Percentiles rank a stretch among this genome's conserved stretches.
Evolutionary conservation across 2,797 vertebrate species (phyloP).

Genomic region (Poeciliopsis paucimaculata): DNA sequence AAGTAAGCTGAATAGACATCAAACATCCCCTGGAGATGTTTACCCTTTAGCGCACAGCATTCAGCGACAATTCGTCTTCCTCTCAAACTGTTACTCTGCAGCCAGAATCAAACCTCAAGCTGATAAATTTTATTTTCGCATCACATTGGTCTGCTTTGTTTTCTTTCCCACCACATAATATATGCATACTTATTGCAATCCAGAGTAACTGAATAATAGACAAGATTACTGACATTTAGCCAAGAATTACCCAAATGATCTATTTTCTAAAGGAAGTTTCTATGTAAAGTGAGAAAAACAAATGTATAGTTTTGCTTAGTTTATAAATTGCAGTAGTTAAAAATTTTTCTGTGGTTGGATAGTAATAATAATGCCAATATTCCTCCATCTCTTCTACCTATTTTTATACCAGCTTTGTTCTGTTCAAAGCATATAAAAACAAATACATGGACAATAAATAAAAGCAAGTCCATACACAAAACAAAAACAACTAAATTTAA

Average conservation of each 20-base stretch:
- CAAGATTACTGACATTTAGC: neutral
- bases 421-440: neutral
- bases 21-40: conserved; percentile 55
- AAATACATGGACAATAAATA: neutral
- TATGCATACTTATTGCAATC: neutral
- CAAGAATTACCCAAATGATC: neutral
- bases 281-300: neutral
- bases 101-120: conserved; percentile 42
- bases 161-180: conserved; percentile 7
- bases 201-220: neutral
- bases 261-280: neutral
- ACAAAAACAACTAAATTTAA: neutral
- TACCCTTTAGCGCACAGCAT: conserved; percentile 51
- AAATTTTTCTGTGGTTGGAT: neutral
- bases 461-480: neutral
- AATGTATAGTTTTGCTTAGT: neutral
- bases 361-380: neutral
- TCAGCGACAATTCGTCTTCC: conserved; percentile 53
- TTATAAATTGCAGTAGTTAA: neutral
- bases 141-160: conserved; percentile 19
- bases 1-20: conserved; percentile 52
- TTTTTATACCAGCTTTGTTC: neutral
- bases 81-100: conserved; percentile 46
- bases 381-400: neutral
- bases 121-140: conserved; percentile 52